Conservation (phyloP, 2,888 invertebrate genomes). For the Eupithecia dodoneata region DNA sequence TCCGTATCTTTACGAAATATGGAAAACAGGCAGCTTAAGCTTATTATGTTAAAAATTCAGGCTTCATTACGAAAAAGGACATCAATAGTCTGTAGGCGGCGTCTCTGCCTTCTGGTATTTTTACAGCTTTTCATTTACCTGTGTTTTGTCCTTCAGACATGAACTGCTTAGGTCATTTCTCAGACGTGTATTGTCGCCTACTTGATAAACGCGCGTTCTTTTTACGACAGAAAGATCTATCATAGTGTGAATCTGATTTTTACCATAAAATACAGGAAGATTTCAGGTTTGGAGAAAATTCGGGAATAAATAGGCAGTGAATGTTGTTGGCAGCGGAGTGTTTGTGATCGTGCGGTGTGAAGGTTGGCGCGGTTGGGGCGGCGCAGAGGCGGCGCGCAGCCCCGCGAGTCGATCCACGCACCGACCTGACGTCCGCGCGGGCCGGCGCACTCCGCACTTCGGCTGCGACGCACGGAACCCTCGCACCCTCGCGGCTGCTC, state of each 20-base stretch:
- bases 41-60: constrained; percentile 7
- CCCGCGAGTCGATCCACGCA: constrained; percentile 70
- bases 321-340: constrained; percentile 67
- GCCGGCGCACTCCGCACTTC: constrained; percentile 68
- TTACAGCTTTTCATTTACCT: constrained; percentile 37
- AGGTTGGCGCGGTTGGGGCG: constrained; percentile 55
- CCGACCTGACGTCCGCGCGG: constrained; percentile 68
- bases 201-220: constrained; percentile 40
- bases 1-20: constrained; percentile 41
- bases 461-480: constrained; percentile 64
- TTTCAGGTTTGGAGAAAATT: constrained; percentile 59
- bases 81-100: constrained; percentile 16
- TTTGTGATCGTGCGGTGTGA: constrained; percentile 65
- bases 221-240: constrained; percentile 48
- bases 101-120: constrained; percentile 10
- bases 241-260: constrained; percentile 51
- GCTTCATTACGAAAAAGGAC: constrained; percentile 13
- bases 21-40: neutral
- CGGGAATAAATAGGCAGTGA: constrained; percentile 62
- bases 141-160: constrained; percentile 48
- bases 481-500: constrained; percentile 58
- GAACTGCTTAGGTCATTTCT: constrained; percentile 48
- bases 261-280: constrained; percentile 56
- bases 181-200: constrained; percentile 39
- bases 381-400: constrained; percentile 51